Evolutionary conservation across 2,888 invertebrate genomes (phyloP), one percentile per base, ranked within the genome.

Genomic region (Papilio gigon): DNA sequence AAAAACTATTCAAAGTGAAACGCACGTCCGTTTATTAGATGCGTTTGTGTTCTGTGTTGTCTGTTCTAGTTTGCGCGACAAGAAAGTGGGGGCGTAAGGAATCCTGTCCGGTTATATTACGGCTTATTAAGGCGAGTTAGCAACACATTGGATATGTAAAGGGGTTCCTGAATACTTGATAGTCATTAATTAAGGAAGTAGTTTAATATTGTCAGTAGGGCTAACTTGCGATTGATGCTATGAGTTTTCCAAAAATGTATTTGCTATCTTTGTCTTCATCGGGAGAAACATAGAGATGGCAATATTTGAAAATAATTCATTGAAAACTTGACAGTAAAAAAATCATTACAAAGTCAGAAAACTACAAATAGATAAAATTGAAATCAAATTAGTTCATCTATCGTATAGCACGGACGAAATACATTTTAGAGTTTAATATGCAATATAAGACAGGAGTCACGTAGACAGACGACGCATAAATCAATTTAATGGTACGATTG

Each of bases 401-500:
- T 65, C 64, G 27, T 37, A 56, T 42, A 42, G 12, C 17, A 33
- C 11, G n/a, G 4, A 59, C 1, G 44, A 59, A 58, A 44, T 63
- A 63, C 58, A 37, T 64, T 59, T 64, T 47, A 50, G 40, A 60
- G 17, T 53, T 69, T 69, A 65, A 69, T 60, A 30, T 53, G 59
- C 60, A 60, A 65, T 65, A 40, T 50, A 50, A 60, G 22, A 69
- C 17, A 47, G 33, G 27, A 42, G 42, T 70, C 69, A 65, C 69
- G 69, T 66, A 65, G 20, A 59, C 44, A 47, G 61, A 61, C 61
- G 62, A 62, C 61, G 44, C 62, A 65, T 70, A 70, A 70, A 70
- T 70, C 69, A 70, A 65, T 70, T 70, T 70, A 70, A 65, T 70
- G 56, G 65, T 62, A 56, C 61, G 61, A 70, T 71, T 72, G 71